These are phyloP conservation scores for Oenanthe oenanthe DNA, from an alignment of 2,113 vertebrate genomes.

Conservation along the genomic window DNA sequence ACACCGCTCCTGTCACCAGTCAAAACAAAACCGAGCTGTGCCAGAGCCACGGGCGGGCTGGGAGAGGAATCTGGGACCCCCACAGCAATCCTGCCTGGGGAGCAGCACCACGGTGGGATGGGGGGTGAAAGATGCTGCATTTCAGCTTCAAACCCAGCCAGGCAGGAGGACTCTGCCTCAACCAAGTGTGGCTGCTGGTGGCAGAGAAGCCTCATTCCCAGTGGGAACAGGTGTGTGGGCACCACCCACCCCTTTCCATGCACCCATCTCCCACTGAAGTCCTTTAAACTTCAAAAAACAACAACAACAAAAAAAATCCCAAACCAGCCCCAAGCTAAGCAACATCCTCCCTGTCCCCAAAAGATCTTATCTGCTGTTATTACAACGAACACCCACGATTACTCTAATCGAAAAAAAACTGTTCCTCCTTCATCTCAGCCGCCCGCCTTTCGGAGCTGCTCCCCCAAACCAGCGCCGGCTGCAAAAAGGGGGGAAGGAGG, in stretches of 20 bases:
- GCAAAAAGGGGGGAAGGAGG: neutral
- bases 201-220: neutral
- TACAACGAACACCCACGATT: slow-evolving; percentile 50
- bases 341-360: neutral
- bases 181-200: rapidly evolving
- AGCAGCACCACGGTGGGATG: rapidly evolving
- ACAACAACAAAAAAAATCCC: neutral
- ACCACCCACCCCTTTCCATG: rapidly evolving
- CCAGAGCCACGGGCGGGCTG: neutral
- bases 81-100: rapidly evolving
- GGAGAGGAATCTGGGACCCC: neutral
- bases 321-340: neutral
- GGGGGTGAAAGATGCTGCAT: neutral
- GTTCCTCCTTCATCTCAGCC: slow-evolving; percentile 22
- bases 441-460: neutral
- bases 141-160: neutral
- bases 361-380: slow-evolving; percentile 55
- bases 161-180: neutral
- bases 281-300: neutral
- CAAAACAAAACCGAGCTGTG: rapidly evolving
- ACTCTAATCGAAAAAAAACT: slow-evolving; percentile 34
- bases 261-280: rapidly evolving
- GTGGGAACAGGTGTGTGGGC: rapidly evolving
- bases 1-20: neutral
- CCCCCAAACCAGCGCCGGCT: neutral